Percentiles rank a stretch among this genome's conserved stretches.
Evolutionary conservation across 2,113 vertebrate species (phyloP).

Genomic region (Channa argus): DNA sequence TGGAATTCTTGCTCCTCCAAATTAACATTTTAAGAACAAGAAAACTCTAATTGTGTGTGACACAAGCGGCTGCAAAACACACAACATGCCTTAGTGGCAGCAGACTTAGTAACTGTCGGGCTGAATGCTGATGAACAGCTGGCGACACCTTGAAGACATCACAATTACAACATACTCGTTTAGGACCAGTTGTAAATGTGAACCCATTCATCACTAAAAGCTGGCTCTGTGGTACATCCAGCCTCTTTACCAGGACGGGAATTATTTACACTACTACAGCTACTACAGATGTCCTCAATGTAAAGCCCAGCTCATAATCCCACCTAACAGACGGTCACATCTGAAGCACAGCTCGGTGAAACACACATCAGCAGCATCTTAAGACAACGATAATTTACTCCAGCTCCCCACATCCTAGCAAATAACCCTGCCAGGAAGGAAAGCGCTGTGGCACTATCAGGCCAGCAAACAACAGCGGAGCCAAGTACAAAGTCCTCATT

Average conservation of each 20-base stretch:
- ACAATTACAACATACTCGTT: neutral
- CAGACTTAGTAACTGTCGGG: neutral
- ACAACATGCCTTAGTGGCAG: neutral
- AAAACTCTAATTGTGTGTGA: neutral
- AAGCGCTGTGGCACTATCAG: slow-evolving; percentile 25
- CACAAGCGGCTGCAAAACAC: slow-evolving; percentile 1
- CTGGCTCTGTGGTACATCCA: slow-evolving; percentile 5
- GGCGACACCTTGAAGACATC: slow-evolving; percentile 23
- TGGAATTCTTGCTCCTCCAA: neutral
- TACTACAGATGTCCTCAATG: slow-evolving; percentile 27
- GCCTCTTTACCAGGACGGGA: neutral
- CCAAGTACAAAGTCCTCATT: slow-evolving; percentile 45
- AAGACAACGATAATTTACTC: slow-evolving; percentile 40
- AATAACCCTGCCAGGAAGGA: slow-evolving; percentile 33
- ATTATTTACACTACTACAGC: slow-evolving; percentile 2
- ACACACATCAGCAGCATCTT: slow-evolving; percentile 20
- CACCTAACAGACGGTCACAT: slow-evolving; percentile 30
- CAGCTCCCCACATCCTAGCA: slow-evolving; percentile 25
- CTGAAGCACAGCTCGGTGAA: slow-evolving; percentile 5
- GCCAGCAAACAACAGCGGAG: slow-evolving; percentile 39
- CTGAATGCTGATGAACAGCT: slow-evolving; percentile 11
- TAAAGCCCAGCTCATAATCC: slow-evolving; percentile 31
- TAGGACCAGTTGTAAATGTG: neutral
- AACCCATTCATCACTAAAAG: slow-evolving; percentile 27
- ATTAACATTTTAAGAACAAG: neutral